Base-by-base conservation (phyloP, 2,113 vertebrate species). In the Prochilodus magdalenae region DNA sequence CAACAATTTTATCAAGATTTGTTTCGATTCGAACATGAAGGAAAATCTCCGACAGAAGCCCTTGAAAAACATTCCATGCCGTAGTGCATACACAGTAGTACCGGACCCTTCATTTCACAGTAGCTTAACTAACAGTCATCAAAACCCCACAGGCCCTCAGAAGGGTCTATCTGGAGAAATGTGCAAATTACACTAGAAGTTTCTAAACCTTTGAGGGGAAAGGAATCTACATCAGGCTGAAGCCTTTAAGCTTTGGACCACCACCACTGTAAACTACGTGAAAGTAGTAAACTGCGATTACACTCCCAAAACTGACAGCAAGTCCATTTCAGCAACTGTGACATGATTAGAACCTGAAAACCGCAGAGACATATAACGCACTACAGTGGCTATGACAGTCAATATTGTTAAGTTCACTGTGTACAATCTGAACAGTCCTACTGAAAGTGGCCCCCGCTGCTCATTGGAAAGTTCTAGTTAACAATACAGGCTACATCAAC, bases 141-240 rank as follows among this genome's bases (percentile, higher is more conserved):
- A 67, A 75, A 79, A 57, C 15, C 26, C 8, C 36, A 47, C 59
- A 73, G 70, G 75, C 36, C 62, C 70, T 1, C 24, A 65, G 26
- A 66, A 57, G 49, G 57, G 40, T 49, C 76, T 33, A 80, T 27
- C 49, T 29, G 57, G 51, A 85, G 47, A 82, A 91, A 91, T 88
- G 88, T 90, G 87, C 86, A 83, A n/a, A 71, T 72, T 80, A 70
- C 26, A 65, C 55, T 26, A 75, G 65, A 33, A 40, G 80, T 83
- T 51, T 72, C 75, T 24, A 83, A 63, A 47, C 40, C 36, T 57
- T 20, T 44, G 4, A 16, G 49, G 66, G 36, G 7, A 70, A 72
- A 79, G 13, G 20, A 63, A 63, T 29, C 65, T 70, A 44, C 30
- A 27, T 79, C 53, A 44, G 26, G 18, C 20, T 33, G 3, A n/a